phyloP scores from a whole-genome alignment of 2,888 invertebrate genomes.

The Lepidochrysops patricia region DNA sequence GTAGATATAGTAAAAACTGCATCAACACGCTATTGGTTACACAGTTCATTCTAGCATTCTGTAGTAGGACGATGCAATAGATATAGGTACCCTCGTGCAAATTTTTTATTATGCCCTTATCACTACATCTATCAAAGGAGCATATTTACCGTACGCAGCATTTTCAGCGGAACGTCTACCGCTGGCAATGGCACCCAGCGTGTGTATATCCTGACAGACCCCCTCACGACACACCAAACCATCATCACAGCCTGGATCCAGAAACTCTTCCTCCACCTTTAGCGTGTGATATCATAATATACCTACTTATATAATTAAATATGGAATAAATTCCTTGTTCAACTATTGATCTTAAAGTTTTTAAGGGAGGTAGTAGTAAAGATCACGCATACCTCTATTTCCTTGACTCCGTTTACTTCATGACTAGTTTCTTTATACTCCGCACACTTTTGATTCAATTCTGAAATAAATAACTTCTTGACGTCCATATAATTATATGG shows the following conservation, averaged over 20 bases:
- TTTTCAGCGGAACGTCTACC: slow-evolving; percentile 24
- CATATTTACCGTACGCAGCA: background rate
- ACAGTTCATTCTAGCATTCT: no score
- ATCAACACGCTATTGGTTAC: no score
- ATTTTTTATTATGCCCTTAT: no score
- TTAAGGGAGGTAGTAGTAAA: no score
- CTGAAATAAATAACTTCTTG: slow-evolving; percentile 31
- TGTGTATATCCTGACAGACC: slow-evolving; percentile 57
- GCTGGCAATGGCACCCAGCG: slow-evolving; percentile 29
- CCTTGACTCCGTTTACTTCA: slow-evolving; percentile 42
- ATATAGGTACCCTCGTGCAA: no score
- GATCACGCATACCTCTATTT: slow-evolving; percentile 46
- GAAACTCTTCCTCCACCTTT: slow-evolving; percentile 62
- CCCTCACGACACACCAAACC: slow-evolving; percentile 62
- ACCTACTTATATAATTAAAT: no score
- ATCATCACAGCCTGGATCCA: slow-evolving; percentile 65
- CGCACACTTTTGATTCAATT: slow-evolving; percentile 59
- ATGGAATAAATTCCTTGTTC: no score
- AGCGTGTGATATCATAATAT: background rate
- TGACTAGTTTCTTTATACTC: slow-evolving; percentile 55
- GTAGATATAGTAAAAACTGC: no score
- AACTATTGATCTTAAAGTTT: no score
- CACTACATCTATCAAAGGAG: background rate
- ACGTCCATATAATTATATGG: background rate
- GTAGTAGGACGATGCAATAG: no score